phyloP scores from a whole-genome alignment of 37 sponge, comb jelly and placozoan genomes.

The Bolinopsis microptera region DNA sequence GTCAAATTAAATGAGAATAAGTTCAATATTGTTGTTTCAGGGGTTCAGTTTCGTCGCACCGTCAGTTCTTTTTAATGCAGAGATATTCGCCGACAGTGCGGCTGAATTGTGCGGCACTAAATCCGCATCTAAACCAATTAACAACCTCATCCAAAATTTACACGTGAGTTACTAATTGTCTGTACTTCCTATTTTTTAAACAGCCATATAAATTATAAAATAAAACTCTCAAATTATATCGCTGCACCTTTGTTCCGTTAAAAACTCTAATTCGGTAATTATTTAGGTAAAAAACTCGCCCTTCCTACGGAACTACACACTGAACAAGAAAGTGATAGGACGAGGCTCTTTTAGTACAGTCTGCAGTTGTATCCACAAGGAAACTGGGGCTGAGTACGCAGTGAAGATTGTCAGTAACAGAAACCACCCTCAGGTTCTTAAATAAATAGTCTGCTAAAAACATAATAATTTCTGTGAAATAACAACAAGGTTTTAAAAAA shows the following conservation, averaged over 20 bases:
- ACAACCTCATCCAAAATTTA: neutral
- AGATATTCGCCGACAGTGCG: slow-evolving; percentile 66
- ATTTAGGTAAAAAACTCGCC: slow-evolving; percentile 74
- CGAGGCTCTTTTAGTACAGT: slow-evolving; percentile 76
- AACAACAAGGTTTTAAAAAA: too few species aligned
- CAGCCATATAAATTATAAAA: too few species aligned
- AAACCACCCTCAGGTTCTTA: slow-evolving; percentile 17
- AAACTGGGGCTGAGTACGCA: slow-evolving; percentile 79
- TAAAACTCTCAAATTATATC: too few species aligned
- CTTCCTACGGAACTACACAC: slow-evolving; percentile 77
- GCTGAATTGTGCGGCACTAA: slow-evolving; percentile 10
- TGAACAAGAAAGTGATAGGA: slow-evolving; percentile 76
- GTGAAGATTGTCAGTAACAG: slow-evolving; percentile 91
- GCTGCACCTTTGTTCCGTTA: too few species aligned
- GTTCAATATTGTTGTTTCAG: too few species aligned
- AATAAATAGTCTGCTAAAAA: neutral
- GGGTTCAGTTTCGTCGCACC: slow-evolving; percentile 95
- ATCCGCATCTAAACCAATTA: neutral
- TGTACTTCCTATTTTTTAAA: neutral
- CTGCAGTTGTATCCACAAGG: slow-evolving; percentile 79
- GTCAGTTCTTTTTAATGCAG: slow-evolving; percentile 80
- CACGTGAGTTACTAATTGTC: neutral
- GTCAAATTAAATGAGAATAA: too few species aligned
- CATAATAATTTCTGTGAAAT: neutral
- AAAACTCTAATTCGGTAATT: too few species aligned